Base-by-base conservation (phyloP, 2,888 invertebrate species). In the Pammene aurita region DNA sequence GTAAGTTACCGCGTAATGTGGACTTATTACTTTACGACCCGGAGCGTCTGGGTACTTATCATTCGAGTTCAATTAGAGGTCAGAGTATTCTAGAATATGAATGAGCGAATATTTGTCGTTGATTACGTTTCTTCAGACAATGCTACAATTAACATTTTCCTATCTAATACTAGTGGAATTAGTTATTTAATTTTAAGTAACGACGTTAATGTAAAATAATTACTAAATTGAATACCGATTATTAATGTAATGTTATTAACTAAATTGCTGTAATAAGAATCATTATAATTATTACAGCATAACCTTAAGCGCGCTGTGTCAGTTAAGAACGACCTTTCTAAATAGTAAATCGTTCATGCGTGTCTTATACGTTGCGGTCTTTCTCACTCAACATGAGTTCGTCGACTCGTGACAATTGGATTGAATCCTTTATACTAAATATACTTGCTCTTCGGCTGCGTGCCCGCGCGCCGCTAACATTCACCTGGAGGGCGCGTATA, bases 61-160 rank as follows among this genome's bases (percentile, higher is more conserved):
- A 63, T 68, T 67, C 63, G 34, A 44, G 63, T 63, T 57, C 68
- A 35, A 62, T 52, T 68, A 38, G 63, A 63, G 68, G 57, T 68
- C 50, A 44, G 13, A 42, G 14, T 57, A 35, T 63, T 63, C 50
- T 57, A 63, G 63, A 68, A 68, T 68, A 58, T 57, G 63, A n/a
- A 68, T 68, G 63, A 68, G 38, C 57, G 18, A 52, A 38, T 52
- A 52, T 38, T 57, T 42, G 18, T 35, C 10, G 35, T 57, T 52
- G 35, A 44, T 38, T 54, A 54, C 52, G 11, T 63, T 34, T 42
- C 18, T 42, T n/a, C 14, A 26, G 26, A 54, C 54, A 44, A 54
- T 63, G 54, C 42, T 44, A 34, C 34, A 55, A 63, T 63, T 55
- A 44, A 11, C 63, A 63, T 55, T 44, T 26, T 14, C 10, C 41